phyloP scores from a whole-genome alignment of 1,140 invertebrate genomes.

The Wasmannia auropunctata region DNA sequence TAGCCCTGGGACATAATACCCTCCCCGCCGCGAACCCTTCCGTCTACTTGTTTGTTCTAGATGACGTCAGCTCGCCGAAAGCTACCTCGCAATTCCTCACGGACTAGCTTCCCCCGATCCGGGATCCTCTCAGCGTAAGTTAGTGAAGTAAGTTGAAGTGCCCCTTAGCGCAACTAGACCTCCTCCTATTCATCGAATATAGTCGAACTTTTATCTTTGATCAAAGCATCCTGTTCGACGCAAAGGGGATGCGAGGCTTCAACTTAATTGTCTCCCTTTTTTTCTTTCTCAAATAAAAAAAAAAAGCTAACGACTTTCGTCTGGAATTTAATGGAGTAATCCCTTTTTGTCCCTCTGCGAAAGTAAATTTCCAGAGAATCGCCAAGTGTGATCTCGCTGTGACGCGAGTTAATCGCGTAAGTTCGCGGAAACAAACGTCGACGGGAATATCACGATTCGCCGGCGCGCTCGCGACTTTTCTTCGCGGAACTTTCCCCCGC shows the following conservation, averaged over 20 bases:
- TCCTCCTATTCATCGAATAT: conserved; percentile 20
- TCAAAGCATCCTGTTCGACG: conserved; percentile 33
- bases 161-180: conserved; percentile 60
- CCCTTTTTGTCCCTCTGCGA: background rate
- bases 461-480: background rate
- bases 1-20: conserved; percentile 56
- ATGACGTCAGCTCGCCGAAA: conserved; percentile 71
- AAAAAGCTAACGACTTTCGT: background rate
- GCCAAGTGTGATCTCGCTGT: background rate
- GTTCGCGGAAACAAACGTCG: background rate
- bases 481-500: background rate
- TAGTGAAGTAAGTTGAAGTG: conserved; percentile 26
- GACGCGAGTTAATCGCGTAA: conserved; percentile 7
- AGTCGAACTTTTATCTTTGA: conserved; percentile 50
- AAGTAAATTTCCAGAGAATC: background rate
- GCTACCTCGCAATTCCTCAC: conserved; percentile 51
- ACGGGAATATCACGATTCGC: conserved; percentile 18
- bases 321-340: conserved; percentile 7
- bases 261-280: conserved; percentile 17
- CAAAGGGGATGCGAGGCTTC: background rate
- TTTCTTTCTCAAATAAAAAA: background rate
- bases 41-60: conserved; percentile 65
- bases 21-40: conserved; percentile 47
- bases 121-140: background rate
- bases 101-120: conserved; percentile 26